A percentile compares a stretch with the other conserved stretches of the same genome.
phyloP scores from a whole-genome alignment of 2,113 vertebrate genomes.

The Oreochromis niloticus region DNA sequence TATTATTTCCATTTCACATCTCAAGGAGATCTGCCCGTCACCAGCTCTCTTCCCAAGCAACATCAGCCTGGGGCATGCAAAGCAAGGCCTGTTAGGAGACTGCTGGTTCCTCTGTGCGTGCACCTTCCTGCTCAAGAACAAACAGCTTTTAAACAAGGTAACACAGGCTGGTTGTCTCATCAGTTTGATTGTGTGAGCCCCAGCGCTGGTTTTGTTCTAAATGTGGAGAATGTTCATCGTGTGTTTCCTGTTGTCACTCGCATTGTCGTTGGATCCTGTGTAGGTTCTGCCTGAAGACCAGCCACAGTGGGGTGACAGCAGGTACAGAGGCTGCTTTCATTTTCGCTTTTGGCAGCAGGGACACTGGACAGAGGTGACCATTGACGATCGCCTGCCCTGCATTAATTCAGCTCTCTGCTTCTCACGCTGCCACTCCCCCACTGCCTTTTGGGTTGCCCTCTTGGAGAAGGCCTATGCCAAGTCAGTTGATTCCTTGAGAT shows the following conservation, averaged over 20 bases:
- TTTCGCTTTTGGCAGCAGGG: constrained; percentile 88
- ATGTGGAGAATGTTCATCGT: background rate
- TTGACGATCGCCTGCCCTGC: constrained; percentile 90
- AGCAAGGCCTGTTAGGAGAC: constrained; percentile 92
- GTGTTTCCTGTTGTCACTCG: background rate
- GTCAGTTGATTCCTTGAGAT: constrained; percentile 64
- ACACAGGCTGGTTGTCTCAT: background rate
- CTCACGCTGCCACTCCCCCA: constrained; percentile 84
- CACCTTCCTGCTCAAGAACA: constrained; percentile 82
- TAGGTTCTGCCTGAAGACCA: constrained; percentile 87
- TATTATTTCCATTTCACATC: background rate
- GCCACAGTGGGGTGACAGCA: constrained; percentile 79
- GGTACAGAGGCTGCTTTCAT: constrained; percentile 81
- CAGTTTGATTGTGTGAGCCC: background rate
- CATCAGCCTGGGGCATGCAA: constrained; percentile 76
- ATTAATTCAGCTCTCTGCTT: constrained; percentile 86
- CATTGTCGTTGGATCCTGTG: background rate
- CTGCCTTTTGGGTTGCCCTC: constrained; percentile 89
- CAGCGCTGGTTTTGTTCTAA: background rate
- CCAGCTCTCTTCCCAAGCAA: constrained; percentile 81
- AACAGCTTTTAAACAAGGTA: constrained; percentile 84
- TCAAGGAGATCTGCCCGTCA: constrained; percentile 83
- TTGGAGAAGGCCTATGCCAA: constrained; percentile 98
- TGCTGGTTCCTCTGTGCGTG: constrained; percentile 97
- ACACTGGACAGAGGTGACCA: constrained; percentile 83